Evolutionary conservation across 2,113 vertebrate genomes (phyloP), one percentile per base, ranked within the genome.

Genomic region (Muntiacus muntjak): DNA sequence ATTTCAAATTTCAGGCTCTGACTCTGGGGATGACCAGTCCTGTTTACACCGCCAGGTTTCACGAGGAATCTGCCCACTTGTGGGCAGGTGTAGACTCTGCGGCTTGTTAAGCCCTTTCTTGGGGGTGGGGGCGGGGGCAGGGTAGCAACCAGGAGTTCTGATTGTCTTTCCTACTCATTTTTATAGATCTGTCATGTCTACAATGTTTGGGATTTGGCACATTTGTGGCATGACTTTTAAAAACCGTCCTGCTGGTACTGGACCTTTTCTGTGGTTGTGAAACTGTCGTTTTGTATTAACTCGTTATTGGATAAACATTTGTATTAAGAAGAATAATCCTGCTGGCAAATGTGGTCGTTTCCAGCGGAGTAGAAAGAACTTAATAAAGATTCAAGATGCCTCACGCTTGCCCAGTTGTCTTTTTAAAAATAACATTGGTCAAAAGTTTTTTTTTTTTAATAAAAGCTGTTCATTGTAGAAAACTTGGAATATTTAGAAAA

Each of bases 281-380:
- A 30, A 54, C 94, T 90, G 95, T 87, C 98, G 30, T 98, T 99
- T 99, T 99, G 21, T 99, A 98, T 98, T 98, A 99, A 98, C 97
- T 87, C 64, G 67, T 91, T 93, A 28, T 97, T 95, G 96, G 96
- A 91, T 97, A 98, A 97, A 64, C 93, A 89, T 97, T 82, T 2
- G 3, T 93, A 97, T 97, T 54, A 76, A 96, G 98, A 95, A 96
- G 97, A 96, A 97, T 96, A 97, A 98, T 64, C 40, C 45, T 1
- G 1, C 90, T 88, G 95, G 95, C 7, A 23, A 96, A 79, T 84
- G 52, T 94, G 30, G 67, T 7, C 81, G 64, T 98, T 98, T 98
- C 97, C 62, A 82, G 97, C 93, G 97, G 94, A 97, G 62, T 98
- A 98, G 97, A 94, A 97, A 60, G 55, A 58, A 40, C 21, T 47